phyloP scores from a whole-genome alignment of 2,113 vertebrate genomes.

The Erpornis zantholeuca region DNA sequence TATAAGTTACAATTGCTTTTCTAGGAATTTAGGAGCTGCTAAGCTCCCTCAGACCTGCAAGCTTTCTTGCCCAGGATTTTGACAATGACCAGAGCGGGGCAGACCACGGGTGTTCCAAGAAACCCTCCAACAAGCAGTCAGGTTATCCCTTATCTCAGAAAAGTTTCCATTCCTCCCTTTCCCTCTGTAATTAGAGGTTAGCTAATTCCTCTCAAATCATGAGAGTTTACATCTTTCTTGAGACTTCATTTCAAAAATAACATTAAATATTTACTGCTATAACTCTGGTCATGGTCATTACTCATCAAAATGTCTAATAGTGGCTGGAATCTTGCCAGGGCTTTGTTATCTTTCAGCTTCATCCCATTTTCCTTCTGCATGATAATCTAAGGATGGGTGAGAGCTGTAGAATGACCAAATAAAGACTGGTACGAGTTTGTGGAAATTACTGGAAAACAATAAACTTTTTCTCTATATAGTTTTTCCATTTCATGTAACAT shows the following conservation, averaged over 20 bases:
- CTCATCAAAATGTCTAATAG: background rate
- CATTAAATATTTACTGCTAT: constrained; percentile 35
- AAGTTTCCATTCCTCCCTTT: constrained; percentile 41
- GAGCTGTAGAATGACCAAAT: background rate
- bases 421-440: background rate
- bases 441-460: background rate
- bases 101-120: background rate
- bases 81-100: background rate
- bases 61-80: background rate
- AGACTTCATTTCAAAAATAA: constrained; percentile 30
- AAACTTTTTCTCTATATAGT: background rate
- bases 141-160: constrained; percentile 26
- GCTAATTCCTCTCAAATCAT: background rate
- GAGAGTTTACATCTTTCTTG: constrained; percentile 5
- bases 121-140: constrained; percentile 1
- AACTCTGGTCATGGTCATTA: background rate
- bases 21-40: background rate
- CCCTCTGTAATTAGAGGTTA: constrained; percentile 1
- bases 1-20: background rate
- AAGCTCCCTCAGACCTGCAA: background rate
- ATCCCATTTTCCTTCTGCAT: background rate
- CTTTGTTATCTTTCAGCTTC: constrained; percentile 7
- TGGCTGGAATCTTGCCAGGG: background rate
- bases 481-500: background rate
- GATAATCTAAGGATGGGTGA: background rate